Conservation (phyloP, 2,113 vertebrate genomes). For the Hippolais icterina region DNA sequence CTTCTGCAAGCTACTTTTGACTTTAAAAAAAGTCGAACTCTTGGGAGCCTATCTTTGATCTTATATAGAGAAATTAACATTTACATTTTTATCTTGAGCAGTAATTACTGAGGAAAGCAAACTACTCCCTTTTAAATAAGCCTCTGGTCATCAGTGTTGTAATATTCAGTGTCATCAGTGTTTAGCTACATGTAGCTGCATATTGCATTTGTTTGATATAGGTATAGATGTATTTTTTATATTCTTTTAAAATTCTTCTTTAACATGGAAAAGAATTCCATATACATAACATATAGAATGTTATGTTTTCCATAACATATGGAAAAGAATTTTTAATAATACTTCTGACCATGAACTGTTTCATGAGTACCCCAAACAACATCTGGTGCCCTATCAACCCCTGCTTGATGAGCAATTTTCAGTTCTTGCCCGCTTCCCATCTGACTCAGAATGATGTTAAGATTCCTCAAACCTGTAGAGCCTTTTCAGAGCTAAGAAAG, state of each 20-base stretch:
- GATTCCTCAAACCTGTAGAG: neutral
- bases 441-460: neutral
- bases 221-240: neutral
- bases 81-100: neutral
- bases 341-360: neutral
- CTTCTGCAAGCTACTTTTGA: neutral
- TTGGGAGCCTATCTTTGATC: neutral
- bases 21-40: neutral
- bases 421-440: neutral
- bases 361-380: neutral
- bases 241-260: neutral
- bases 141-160: neutral
- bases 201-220: neutral
- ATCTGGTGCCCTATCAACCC: neutral
- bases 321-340: neutral
- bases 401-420: neutral
- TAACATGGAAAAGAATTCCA: no score
- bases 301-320: neutral
- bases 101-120: neutral
- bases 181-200: neutral
- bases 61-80: neutral
- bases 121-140: neutral
- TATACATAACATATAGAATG: no score
- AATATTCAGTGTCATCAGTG: neutral
- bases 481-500: neutral